phyloP scores from a whole-genome alignment of 2,113 vertebrate genomes.

The Oryzias woworae region DNA sequence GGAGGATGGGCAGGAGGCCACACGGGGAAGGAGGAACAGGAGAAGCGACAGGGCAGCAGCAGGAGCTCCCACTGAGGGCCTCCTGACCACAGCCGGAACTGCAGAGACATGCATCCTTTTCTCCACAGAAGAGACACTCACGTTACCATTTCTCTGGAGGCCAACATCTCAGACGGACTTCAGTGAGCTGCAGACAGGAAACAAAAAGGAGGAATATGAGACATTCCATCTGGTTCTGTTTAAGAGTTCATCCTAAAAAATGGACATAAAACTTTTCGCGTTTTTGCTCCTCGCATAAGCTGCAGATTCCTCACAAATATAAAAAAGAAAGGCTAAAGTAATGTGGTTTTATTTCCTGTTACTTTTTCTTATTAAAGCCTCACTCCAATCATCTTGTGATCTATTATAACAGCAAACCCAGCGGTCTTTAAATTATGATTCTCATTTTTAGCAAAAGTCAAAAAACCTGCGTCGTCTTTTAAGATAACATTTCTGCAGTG shows the following conservation, averaged over 20 bases:
- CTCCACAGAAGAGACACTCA: constrained; percentile 44
- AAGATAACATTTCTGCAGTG: no score
- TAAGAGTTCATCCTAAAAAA: background rate
- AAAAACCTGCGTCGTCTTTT: no score
- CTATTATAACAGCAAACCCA: no score
- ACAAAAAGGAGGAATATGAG: constrained; percentile 9
- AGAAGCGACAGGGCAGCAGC: constrained; percentile 57
- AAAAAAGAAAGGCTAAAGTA: no score
- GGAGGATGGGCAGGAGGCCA: constrained; percentile 76
- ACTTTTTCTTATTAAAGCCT: no score
- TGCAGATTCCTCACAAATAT: no score
- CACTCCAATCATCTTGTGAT: no score
- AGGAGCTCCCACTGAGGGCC: constrained; percentile 5
- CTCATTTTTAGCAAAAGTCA: no score
- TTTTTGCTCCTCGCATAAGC: no score
- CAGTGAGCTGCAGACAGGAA: constrained; percentile 18
- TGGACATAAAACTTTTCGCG: no score
- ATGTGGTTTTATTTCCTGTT: no score
- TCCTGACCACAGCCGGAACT: constrained; percentile 12
- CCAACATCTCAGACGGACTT: constrained; percentile 40
- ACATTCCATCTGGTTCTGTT: background rate
- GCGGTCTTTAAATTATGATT: no score
- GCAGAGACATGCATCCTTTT: constrained; percentile 53
- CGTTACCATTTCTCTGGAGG: constrained; percentile 48
- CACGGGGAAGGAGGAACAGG: constrained; percentile 51